A percentile compares a stretch with the other conserved stretches of the same genome.
Evolutionary conservation across 2,113 vertebrate genomes (phyloP).

Genomic region (Sakesphorus luctuosus): DNA sequence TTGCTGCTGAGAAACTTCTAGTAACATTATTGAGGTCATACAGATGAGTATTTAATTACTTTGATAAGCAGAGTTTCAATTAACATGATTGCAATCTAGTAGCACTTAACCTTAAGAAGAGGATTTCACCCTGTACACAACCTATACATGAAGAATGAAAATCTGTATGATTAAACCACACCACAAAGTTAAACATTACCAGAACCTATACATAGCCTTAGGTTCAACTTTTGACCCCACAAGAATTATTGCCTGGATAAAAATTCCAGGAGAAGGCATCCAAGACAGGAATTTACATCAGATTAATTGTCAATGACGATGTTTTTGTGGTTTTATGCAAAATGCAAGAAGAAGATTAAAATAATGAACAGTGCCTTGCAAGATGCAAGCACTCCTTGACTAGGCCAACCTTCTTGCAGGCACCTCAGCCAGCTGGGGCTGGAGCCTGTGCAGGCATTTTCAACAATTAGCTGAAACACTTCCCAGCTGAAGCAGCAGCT

Average conservation of each 20-base stretch:
- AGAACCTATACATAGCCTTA: constrained; percentile 20
- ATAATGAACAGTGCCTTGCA: not conserved
- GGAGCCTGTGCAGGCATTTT: not conserved
- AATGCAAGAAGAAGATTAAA: constrained; percentile 15
- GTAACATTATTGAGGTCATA: not conserved
- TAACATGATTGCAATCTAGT: constrained; percentile 55
- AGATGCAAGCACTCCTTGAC: not conserved
- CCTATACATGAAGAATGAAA: constrained; percentile 26
- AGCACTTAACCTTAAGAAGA: constrained; percentile 15
- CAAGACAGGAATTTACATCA: constrained; percentile 38
- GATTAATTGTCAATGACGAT: constrained; percentile 25
- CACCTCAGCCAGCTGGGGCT: not conserved
- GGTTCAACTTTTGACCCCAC: constrained; percentile 50
- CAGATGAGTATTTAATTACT: constrained; percentile 7
- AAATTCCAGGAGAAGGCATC: constrained; percentile 1
- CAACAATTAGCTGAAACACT: not conserved
- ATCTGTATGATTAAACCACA: constrained; percentile 28
- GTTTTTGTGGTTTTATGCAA: constrained; percentile 32
- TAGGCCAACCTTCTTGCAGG: not conserved
- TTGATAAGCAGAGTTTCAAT: constrained; percentile 46
- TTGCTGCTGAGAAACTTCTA: constrained; percentile 24
- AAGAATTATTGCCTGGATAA: constrained; percentile 1
- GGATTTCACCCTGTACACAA: not conserved
- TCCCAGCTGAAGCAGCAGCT: not conserved
- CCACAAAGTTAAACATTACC: constrained; percentile 53